A percentile compares a stretch with the other conserved stretches of the same genome.
These are phyloP conservation scores for Cryptophagus acutangulus DNA, from an alignment of 2,888 invertebrate genomes.

Conservation along the genomic window DNA sequence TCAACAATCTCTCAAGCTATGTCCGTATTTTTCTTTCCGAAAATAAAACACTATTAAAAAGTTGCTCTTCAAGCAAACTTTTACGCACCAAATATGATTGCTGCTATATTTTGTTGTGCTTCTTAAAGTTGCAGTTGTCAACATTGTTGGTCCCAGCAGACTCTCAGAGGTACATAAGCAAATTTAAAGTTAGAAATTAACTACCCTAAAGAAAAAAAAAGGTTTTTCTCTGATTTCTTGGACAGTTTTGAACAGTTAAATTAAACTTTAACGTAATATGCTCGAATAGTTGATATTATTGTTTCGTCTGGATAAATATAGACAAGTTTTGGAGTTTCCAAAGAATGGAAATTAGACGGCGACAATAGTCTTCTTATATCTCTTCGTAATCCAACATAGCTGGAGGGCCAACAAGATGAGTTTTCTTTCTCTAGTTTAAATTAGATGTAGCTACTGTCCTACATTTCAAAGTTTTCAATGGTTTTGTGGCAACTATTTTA, in stretches of 20 bases:
- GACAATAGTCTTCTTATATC: constrained; percentile 2
- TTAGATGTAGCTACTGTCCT: constrained; percentile 4
- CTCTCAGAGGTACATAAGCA: constrained; percentile 1
- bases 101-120: not conserved
- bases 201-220: too few species aligned
- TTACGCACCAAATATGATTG: constrained; percentile 1
- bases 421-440: constrained; percentile 7
- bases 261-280: too few species aligned
- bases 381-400: constrained; percentile 1
- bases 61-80: not conserved
- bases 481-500: constrained; percentile 4
- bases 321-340: not conserved
- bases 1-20: too few species aligned
- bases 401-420: not conserved
- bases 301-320: not conserved
- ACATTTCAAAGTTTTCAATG: constrained; percentile 2
- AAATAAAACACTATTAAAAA: not conserved
- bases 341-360: constrained; percentile 2
- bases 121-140: not conserved
- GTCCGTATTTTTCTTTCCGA: too few species aligned
- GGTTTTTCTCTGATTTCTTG: too few species aligned
- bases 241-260: too few species aligned
- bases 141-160: not conserved
- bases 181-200: too few species aligned
- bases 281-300: too few species aligned